phyloP scores from a whole-genome alignment of 2,113 vertebrate genomes.

The Malaclemys terrapin region DNA sequence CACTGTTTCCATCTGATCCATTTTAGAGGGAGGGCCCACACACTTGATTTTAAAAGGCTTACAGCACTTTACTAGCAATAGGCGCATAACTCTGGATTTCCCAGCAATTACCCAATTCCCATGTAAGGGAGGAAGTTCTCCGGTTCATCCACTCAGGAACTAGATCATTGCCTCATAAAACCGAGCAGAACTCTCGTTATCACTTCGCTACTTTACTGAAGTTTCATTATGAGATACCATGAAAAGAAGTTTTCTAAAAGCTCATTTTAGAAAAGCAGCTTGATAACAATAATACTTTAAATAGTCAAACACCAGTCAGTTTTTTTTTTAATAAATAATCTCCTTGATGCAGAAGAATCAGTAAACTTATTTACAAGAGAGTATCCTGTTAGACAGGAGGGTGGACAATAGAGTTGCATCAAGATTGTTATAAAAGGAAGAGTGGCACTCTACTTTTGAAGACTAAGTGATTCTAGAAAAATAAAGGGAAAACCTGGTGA shows the following conservation, averaged over 20 bases:
- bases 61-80: neutral
- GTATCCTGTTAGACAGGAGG: neutral
- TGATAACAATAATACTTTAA: neutral
- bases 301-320: neutral
- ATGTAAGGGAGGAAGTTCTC: slow-evolving; percentile 14
- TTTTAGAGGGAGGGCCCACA: slow-evolving; percentile 10
- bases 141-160: slow-evolving; percentile 2
- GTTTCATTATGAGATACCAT: slow-evolving; percentile 38
- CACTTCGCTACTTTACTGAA: neutral
- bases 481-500: neutral
- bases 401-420: neutral
- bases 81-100: neutral
- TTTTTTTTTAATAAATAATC: neutral
- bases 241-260: slow-evolving; percentile 32
- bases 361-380: neutral
- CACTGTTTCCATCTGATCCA: neutral
- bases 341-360: neutral
- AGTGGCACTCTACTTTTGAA: accelerated
- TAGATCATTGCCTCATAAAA: slow-evolving; percentile 32
- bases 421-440: neutral
- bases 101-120: neutral
- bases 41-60: slow-evolving; percentile 48
- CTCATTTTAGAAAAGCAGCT: slow-evolving; percentile 18
- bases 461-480: neutral
- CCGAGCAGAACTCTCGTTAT: slow-evolving; percentile 9